These are phyloP conservation scores for Scomberomorus guttatus DNA, from an alignment of 2,797 vertebrate genomes.

Conservation along the genomic window DNA sequence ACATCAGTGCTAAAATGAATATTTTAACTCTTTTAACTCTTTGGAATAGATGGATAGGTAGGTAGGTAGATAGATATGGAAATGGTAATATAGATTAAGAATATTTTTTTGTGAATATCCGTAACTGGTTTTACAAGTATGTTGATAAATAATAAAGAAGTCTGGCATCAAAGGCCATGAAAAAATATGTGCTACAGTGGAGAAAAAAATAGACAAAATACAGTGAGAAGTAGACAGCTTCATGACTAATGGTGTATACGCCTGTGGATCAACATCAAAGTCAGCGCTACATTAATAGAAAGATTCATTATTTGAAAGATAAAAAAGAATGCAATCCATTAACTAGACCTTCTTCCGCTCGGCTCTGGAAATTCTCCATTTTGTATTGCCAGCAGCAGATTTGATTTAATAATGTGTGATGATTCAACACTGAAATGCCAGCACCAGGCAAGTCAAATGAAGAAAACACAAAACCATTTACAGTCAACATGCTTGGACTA, in stretches of 20 bases:
- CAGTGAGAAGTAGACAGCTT: conserved; percentile 43
- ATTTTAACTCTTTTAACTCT: neutral
- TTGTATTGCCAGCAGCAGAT: conserved; percentile 70
- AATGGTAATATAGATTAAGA: too few relatives aligned
- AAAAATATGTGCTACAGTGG: conserved; percentile 21
- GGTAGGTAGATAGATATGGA: neutral
- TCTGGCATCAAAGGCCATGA: conserved; percentile 45
- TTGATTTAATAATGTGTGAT: conserved; percentile 73
- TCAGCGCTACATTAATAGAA: conserved; percentile 63
- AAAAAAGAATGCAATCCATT: conserved; percentile 65
- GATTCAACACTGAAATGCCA: conserved; percentile 63
- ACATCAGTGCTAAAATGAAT: neutral
- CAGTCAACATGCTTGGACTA: conserved; percentile 24
- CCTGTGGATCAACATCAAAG: conserved; percentile 71
- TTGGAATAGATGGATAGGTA: conserved; percentile 14
- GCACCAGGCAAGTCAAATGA: conserved; percentile 19
- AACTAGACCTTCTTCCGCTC: conserved; percentile 58
- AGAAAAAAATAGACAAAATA: conserved; percentile 20
- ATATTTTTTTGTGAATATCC: neutral
- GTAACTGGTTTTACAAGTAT: conserved; percentile 10
- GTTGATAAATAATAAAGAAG: conserved; percentile 44
- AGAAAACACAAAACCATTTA: conserved; percentile 46
- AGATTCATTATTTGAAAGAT: conserved; percentile 72
- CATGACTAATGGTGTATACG: conserved; percentile 50
- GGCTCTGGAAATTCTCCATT: conserved; percentile 63